Percentiles rank a stretch among this genome's conserved stretches.
Conservation (phyloP, 2,113 vertebrate species). For the Phrynosoma blainvillii region DNA sequence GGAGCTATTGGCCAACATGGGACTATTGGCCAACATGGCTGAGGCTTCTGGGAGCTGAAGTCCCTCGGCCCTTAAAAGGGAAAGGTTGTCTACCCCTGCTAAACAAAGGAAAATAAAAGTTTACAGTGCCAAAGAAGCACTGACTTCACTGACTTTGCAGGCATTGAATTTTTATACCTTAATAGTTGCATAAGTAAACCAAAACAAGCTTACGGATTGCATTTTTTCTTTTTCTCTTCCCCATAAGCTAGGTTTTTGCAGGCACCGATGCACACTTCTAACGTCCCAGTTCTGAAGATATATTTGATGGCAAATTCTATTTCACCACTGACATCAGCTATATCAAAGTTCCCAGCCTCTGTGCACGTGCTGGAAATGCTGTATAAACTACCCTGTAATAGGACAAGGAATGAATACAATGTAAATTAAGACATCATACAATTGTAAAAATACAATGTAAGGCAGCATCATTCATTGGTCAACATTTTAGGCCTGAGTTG, state of each 20-base stretch:
- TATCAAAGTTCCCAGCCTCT: constrained; percentile 77
- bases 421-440: background rate
- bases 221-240: constrained; percentile 86
- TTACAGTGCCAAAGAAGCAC: background rate
- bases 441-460: background rate
- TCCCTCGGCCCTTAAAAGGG: no score
- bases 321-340: constrained; percentile 77
- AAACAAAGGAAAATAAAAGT: background rate
- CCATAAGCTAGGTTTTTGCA: constrained; percentile 85
- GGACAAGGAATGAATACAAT: constrained; percentile 29
- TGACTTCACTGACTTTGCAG: background rate
- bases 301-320: constrained; percentile 87
- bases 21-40: no score
- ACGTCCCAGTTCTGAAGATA: constrained; percentile 69
- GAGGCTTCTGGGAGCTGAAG: no score
- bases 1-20: no score
- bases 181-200: background rate
- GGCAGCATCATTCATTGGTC: background rate
- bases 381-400: constrained; percentile 75
- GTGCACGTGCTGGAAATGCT: constrained; percentile 84
- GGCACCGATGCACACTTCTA: constrained; percentile 84
- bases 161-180: background rate
- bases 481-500: background rate
- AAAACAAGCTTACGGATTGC: constrained; percentile 85
- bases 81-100: no score